Conservation (phyloP, 2,888 invertebrate species). For the Amphiduros pacificus region DNA sequence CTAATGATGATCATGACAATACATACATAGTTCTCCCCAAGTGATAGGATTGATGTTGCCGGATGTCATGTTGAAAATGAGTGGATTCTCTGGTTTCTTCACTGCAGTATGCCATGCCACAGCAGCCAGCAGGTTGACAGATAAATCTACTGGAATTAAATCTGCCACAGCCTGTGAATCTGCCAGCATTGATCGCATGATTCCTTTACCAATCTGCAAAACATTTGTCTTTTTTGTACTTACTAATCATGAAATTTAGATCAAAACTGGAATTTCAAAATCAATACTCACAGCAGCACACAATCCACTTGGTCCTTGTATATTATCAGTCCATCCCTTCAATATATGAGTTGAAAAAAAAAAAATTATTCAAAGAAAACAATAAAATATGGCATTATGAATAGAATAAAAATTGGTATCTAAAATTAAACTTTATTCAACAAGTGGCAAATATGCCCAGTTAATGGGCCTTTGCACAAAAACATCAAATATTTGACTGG, state of each 20-base stretch:
- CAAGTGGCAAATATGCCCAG: too few relatives aligned
- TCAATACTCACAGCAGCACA: slow-evolving; percentile 48
- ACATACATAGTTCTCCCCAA: slow-evolving; percentile 67
- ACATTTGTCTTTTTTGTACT: too few relatives aligned
- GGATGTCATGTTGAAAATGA: slow-evolving; percentile 84
- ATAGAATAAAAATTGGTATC: too few relatives aligned
- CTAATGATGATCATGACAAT: slow-evolving; percentile 7
- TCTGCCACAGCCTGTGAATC: slow-evolving; percentile 75
- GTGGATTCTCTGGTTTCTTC: slow-evolving; percentile 37
- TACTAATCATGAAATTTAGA: too few relatives aligned
- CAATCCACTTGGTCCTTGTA: slow-evolving; percentile 89
- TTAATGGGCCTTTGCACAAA: too few relatives aligned
- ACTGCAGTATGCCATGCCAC: slow-evolving; percentile 78
- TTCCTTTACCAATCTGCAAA: slow-evolving; percentile 68
- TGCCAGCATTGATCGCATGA: slow-evolving; percentile 79
- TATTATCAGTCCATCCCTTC: slow-evolving; percentile 93
- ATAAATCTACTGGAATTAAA: slow-evolving; percentile 86
- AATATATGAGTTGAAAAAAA: slow-evolving; percentile 16
- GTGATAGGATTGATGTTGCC: slow-evolving; percentile 79
- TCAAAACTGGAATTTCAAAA: too few relatives aligned
- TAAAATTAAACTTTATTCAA: too few relatives aligned
- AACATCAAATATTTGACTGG: too few relatives aligned
- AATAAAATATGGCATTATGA: too few relatives aligned
- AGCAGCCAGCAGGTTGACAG: slow-evolving; percentile 81
- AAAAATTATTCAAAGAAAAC: too few relatives aligned